These are phyloP conservation scores for Gari tellinella DNA, from an alignment of 2,888 invertebrate genomes.

Conservation along the genomic window DNA sequence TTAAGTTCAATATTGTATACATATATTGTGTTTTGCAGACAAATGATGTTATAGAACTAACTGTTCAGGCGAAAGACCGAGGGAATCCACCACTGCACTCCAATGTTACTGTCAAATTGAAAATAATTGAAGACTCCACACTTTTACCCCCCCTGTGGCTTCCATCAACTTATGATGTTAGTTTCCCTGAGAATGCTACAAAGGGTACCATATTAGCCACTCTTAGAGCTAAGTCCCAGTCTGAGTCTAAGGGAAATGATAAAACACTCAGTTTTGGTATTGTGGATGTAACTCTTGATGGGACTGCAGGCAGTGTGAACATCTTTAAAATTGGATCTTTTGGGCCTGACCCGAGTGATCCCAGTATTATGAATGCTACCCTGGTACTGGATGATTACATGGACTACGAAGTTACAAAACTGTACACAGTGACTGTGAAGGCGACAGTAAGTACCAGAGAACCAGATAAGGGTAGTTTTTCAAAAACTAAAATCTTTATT, in stretches of 20 bases:
- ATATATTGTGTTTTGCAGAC: conserved; percentile 24
- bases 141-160: conserved; percentile 82
- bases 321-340: too few species aligned
- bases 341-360: too few species aligned
- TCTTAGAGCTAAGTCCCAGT: too few species aligned
- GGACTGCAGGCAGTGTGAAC: too few species aligned
- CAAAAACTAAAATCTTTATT: too few species aligned
- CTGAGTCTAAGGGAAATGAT: background rate
- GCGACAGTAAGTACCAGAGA: conserved; percentile 47
- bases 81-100: conserved; percentile 95
- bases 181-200: background rate
- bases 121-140: conserved; percentile 87
- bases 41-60: conserved; percentile 86
- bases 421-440: conserved; percentile 43
- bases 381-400: conserved; percentile 17
- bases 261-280: background rate
- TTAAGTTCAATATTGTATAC: background rate
- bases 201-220: background rate
- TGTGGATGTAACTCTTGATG: background rate
- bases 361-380: background rate
- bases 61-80: conserved; percentile 98
- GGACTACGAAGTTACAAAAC: conserved; percentile 48
- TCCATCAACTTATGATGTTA: background rate
- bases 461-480: too few species aligned
- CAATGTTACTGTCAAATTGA: conserved; percentile 98